These are phyloP conservation scores for Phalacrocorax pelagicus DNA, from an alignment of 2,113 vertebrate genomes.

Conservation along the genomic window DNA sequence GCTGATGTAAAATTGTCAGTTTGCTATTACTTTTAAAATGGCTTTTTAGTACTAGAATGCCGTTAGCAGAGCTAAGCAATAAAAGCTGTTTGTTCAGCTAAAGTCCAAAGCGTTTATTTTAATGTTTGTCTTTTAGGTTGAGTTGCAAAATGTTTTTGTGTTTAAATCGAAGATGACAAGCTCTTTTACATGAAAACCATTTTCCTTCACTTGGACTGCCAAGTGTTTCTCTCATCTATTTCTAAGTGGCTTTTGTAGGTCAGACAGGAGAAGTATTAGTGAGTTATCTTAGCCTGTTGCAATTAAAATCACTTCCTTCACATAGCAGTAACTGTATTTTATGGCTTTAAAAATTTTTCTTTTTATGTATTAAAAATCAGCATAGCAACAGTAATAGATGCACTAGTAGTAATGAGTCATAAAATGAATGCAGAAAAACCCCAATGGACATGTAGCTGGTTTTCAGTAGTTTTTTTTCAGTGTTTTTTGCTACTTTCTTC, in stretches of 20 bases:
- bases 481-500: not conserved
- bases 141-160: not conserved
- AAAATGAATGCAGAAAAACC: not conserved
- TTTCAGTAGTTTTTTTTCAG: not conserved
- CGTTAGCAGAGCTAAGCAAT: not conserved
- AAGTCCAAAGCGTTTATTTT: conserved; percentile 29
- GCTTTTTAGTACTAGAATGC: not conserved
- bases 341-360: not conserved
- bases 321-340: not conserved
- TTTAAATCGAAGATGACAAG: not conserved
- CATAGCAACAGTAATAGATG: not conserved
- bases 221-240: conserved; percentile 3
- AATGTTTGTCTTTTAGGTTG: not conserved
- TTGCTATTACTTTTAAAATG: not conserved
- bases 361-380: not conserved
- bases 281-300: not conserved
- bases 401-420: not conserved
- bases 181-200: conserved; percentile 1
- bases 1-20: not conserved
- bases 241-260: conserved; percentile 34
- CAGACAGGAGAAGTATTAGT: not conserved
- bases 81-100: conserved; percentile 31
- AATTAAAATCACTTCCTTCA: not conserved
- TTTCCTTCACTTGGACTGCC: conserved; percentile 23
- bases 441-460: not conserved